A percentile compares a stretch with the other conserved stretches of the same genome.
These are phyloP conservation scores for Drosophila dunni DNA, from an alignment of 1,140 invertebrate species.

Conservation along the genomic window DNA sequence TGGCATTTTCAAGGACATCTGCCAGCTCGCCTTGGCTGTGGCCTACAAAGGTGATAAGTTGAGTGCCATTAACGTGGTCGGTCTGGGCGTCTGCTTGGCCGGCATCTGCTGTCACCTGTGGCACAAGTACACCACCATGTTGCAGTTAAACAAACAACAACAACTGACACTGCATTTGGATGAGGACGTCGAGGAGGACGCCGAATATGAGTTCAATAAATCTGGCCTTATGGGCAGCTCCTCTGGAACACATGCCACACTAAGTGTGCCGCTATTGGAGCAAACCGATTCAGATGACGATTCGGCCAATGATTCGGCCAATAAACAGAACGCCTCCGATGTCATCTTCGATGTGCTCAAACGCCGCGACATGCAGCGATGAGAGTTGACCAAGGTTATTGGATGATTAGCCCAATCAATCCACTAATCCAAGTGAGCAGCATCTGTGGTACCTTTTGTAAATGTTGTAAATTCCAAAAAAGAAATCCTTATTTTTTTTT, in stretches of 20 bases:
- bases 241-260: conserved; percentile 41
- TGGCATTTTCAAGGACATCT: conserved; percentile 98
- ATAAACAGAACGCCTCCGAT: conserved; percentile 80
- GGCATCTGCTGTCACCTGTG: conserved; percentile 95
- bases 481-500: background rate
- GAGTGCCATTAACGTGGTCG: conserved; percentile 92
- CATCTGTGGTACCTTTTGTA: conserved; percentile 53
- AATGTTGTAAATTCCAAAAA: conserved; percentile 75
- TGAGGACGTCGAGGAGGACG: conserved; percentile 60
- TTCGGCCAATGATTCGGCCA: conserved; percentile 45
- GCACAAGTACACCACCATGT: conserved; percentile 88
- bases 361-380: conserved; percentile 81
- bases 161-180: conserved; percentile 51
- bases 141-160: conserved; percentile 58
- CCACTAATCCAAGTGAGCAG: conserved; percentile 4
- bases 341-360: conserved; percentile 84
- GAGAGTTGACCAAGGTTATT: conserved; percentile 35
- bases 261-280: conserved; percentile 74
- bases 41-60: conserved; percentile 94
- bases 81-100: conserved; percentile 93
- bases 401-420: background rate
- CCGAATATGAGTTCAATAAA: conserved; percentile 69
- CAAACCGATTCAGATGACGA: conserved; percentile 78
- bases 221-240: conserved; percentile 36
- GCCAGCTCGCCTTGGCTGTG: conserved; percentile 93